Percentiles rank a stretch among this genome's conserved stretches.
phyloP scores from a whole-genome alignment of 2,888 invertebrate species.

The Melieria picta region DNA sequence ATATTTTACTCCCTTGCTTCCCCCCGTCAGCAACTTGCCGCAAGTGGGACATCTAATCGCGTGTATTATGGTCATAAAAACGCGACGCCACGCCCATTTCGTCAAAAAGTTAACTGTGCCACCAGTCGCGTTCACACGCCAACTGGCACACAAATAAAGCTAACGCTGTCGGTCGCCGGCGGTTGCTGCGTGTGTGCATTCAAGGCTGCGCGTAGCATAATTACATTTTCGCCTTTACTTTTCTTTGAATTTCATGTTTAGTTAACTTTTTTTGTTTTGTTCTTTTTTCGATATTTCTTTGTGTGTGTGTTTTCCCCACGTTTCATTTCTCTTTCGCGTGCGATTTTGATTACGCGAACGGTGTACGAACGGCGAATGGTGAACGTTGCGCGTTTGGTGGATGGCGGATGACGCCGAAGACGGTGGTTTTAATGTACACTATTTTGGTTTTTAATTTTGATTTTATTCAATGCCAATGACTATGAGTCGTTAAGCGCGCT shows the following conservation, averaged over 20 bases:
- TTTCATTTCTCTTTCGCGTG: constrained; percentile 25
- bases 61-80: no score
- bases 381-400: background rate
- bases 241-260: background rate
- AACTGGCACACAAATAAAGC: no score
- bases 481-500: no score
- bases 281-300: background rate
- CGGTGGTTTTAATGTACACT: no score
- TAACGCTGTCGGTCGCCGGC: background rate
- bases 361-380: background rate
- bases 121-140: no score
- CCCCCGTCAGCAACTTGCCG: no score
- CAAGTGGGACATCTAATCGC: no score
- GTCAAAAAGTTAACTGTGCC: no score
- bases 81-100: no score
- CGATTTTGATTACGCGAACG: constrained; percentile 12
- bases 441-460: no score
- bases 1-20: no score
- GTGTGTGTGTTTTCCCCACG: background rate
- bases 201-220: background rate
- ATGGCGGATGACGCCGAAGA: background rate
- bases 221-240: background rate
- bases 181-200: background rate
- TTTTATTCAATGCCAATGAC: no score
- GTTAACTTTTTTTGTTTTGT: constrained; percentile 1